Conservation (phyloP, 2,888 invertebrate species). For the Phytoseiulus persimilis region DNA sequence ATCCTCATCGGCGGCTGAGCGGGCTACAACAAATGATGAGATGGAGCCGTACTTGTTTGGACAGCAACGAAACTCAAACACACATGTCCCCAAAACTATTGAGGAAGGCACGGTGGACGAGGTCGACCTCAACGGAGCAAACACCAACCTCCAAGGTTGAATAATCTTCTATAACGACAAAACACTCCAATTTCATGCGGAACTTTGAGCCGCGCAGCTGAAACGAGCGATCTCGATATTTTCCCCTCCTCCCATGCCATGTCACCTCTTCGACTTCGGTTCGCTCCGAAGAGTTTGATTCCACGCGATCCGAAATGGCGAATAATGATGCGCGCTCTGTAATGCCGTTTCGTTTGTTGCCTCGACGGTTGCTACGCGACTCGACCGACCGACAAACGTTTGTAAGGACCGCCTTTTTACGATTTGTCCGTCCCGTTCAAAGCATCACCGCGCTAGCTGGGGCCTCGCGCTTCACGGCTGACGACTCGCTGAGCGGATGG, state of each 20-base stretch:
- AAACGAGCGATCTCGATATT: too few species aligned
- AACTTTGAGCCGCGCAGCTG: too few species aligned
- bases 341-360: neutral
- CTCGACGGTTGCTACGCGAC: neutral
- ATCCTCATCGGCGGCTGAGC: neutral
- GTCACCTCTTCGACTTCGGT: too few species aligned
- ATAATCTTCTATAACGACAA: neutral
- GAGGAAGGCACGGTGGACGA: neutral
- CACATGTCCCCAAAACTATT: neutral
- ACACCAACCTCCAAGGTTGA: neutral
- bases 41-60: neutral
- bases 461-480: neutral
- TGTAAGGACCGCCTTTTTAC: constrained; percentile 38
- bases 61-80: neutral
- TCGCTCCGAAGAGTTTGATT: too few species aligned
- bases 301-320: neutral
- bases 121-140: constrained; percentile 5
- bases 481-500: neutral
- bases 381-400: neutral
- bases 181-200: neutral
- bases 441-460: neutral
- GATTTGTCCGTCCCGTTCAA: neutral
- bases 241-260: too few species aligned
- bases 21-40: neutral
- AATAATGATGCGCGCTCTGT: neutral